These are phyloP conservation scores for Periplaneta americana DNA, from an alignment of 1,140 invertebrate species.

Conservation along the genomic window DNA sequence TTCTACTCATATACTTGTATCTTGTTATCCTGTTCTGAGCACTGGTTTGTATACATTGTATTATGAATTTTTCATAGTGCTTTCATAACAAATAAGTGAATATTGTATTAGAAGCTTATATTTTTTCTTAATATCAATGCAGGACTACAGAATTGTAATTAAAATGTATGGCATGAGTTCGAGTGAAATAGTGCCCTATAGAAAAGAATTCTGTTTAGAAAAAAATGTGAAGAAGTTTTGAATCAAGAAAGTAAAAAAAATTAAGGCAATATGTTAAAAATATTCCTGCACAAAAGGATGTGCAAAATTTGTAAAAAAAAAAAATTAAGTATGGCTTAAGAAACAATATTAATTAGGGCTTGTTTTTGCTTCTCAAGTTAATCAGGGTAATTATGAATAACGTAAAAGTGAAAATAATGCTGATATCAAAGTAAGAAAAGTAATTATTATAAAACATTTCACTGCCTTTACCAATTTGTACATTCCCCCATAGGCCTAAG, in stretches of 20 bases:
- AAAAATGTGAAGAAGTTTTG: neutral
- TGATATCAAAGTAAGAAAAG: neutral
- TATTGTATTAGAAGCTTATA: neutral
- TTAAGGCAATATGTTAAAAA: neutral
- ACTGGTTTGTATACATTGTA: too few relatives aligned
- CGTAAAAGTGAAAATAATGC: too few relatives aligned
- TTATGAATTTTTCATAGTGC: neutral
- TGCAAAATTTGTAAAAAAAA: neutral
- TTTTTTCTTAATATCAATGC: neutral
- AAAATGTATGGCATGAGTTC: neutral
- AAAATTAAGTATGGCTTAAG: neutral
- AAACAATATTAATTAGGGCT: neutral
- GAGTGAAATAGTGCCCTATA: neutral
- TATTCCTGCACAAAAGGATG: neutral
- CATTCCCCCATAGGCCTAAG: neutral
- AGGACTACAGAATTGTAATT: too few relatives aligned
- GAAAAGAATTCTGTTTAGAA: neutral
- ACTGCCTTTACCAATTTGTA: neutral
- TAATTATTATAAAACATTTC: neutral
- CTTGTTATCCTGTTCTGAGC: neutral
- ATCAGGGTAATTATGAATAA: neutral
- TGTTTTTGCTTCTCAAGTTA: neutral
- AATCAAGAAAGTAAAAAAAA: neutral
- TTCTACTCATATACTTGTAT: neutral
- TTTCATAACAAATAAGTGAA: neutral